Evolutionary conservation across 2,797 vertebrate genomes (phyloP).

Genomic region (Sciurus carolinensis): DNA sequence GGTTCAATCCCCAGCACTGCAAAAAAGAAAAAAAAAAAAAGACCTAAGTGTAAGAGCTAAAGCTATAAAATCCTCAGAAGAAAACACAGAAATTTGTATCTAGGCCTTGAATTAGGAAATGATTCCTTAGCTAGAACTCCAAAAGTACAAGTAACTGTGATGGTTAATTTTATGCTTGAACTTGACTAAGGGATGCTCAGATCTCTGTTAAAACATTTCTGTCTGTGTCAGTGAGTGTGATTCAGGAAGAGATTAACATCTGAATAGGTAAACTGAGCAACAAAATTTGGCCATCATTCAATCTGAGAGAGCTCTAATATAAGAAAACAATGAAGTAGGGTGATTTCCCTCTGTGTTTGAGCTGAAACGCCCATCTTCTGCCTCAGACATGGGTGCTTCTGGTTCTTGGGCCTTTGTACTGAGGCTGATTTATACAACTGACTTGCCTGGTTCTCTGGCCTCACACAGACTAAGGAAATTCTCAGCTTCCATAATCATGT

Average conservation of each 20-base stretch:
- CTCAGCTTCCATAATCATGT: background rate
- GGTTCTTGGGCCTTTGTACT: background rate
- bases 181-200: background rate
- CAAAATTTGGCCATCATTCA: background rate
- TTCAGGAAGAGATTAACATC: background rate
- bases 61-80: background rate
- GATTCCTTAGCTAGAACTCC: background rate
- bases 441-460: background rate
- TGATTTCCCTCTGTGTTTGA: background rate
- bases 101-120: background rate
- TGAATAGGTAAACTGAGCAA: background rate
- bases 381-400: background rate
- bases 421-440: background rate
- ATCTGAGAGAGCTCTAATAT: background rate
- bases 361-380: background rate
- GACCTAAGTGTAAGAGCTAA: constrained; percentile 9
- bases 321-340: background rate
- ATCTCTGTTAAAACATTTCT: background rate
- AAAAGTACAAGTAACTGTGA: background rate
- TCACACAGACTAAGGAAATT: background rate
- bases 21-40: too few relatives aligned
- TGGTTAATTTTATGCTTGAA: background rate
- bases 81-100: background rate
- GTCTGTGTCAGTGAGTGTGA: background rate
- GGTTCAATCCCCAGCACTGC: background rate